Evolutionary conservation across 2,888 invertebrate species (phyloP), one percentile per base, ranked within the genome.

Genomic region (Pseudolycoriella hygida): DNA sequence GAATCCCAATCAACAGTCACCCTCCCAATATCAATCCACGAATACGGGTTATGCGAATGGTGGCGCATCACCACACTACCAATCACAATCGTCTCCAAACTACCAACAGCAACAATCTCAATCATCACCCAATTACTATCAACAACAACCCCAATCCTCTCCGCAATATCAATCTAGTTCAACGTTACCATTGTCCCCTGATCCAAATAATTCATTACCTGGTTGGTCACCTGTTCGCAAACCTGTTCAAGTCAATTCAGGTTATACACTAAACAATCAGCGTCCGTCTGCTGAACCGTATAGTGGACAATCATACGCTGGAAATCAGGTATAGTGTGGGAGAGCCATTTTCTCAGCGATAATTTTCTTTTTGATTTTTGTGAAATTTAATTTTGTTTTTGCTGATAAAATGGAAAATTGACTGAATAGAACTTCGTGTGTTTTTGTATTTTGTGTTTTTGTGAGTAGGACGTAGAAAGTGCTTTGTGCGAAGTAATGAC

Each of bases 41-140:
- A 34, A 20, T 41, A 40, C 43, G 25, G 32, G 41, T 38, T 47
- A 47, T 47, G 47, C 47, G 45, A 47, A 46, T 39, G 41, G 41
- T 15, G 40, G 19, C 3, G 18, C 46, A n/a, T 42, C 14, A 39
- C 32, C 20, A 46, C 44, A 42, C 47, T 14, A 47, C 18, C 49
- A 48, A 44, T 42, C 45, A 30, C 43, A 43, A 42, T 17, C n/a
- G 17, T 17, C 17, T 17, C 39, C n/a, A 48, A 55, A 55, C 43
- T 50, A 57, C 43, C 54, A 55, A 3, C 54, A 55, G 15, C 34
- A 34, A 34, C n/a, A 5, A 42, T 50, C 52, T 34, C 34, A 30
- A 17, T 31, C 19, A 14, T n/a, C 25, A 25, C 4, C 5, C 25
- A 19, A 40, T 34, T 19, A 40, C 4, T 32, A 34, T 10, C 34